Evolutionary conservation across 2,113 vertebrate genomes (phyloP), one percentile per base, ranked within the genome.

Genomic region (Aspidoscelis tigris): DNA sequence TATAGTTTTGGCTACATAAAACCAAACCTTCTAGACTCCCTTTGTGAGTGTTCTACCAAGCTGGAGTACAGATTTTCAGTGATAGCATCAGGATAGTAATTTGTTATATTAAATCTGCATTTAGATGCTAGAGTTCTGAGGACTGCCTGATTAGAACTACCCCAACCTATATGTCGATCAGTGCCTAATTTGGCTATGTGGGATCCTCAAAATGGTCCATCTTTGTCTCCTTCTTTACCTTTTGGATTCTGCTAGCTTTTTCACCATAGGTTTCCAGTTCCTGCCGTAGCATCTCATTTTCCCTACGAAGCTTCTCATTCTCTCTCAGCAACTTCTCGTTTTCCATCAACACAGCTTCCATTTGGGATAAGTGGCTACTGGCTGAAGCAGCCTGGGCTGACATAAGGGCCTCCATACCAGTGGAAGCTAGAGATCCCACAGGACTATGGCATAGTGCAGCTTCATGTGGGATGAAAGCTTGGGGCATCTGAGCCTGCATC

Each of bases 211-310:
- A 84, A 64, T 71, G 43, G 9, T 5, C 3, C 5, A 47, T 39
- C 3, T 22, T 3, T 14, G 26, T n/a, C 50, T 70, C 24, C 24
- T 53, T 18, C 14, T 72, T 91, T 96, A 99, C 99, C 98, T 99
- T 99, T 88, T 98, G 97, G 20, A 99, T 98, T 76, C 96, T 93
- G 85, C 92, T 93, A 0, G 97, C 96, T 91, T 99, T 99, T 93
- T 98, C 97, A 0, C 71, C 80, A 0, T 94, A 97, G 87, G 90
- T 96, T 89, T 97, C 97, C 90, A 99, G 93, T 92, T 98, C 97
- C 88, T 87, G 92, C 82, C 94, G 96, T 73, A 94, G 87, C 58
- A 73, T 41, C 61, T 86, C 80, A 21, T 86, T 82, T 58, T 94
- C 92, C 53, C 89, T 88, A 76, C 90, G 93, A n/a, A 94, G 47